Evolutionary conservation across 1,140 invertebrate species (phyloP).

Genomic region (Ceratina calcarata): DNA sequence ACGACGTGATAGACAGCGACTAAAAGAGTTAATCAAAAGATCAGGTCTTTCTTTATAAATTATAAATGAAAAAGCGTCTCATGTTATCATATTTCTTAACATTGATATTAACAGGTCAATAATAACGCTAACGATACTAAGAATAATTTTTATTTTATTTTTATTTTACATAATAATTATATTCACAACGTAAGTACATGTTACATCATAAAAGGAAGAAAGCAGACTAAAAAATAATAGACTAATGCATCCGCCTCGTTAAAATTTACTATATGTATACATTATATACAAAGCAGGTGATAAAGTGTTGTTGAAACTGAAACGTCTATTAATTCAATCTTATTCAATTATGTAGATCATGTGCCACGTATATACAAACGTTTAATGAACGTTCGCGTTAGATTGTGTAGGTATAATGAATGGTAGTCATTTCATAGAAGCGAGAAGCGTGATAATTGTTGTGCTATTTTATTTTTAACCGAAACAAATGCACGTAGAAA

Average conservation of each 20-base stretch:
- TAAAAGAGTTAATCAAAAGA: no score
- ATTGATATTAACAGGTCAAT: no score
- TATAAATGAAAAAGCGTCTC: no score
- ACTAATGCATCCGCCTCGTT: no score
- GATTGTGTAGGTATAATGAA: background rate
- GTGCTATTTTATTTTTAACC: background rate
- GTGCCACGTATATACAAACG: background rate
- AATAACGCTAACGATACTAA: no score
- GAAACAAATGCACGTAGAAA: background rate
- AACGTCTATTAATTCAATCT: background rate
- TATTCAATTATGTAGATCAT: background rate
- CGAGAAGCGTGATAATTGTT: background rate
- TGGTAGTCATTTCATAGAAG: background rate
- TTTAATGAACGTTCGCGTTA: conserved; percentile 9
- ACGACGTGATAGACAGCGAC: no score
- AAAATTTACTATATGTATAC: no score
- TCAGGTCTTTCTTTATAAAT: no score
- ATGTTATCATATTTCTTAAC: no score
- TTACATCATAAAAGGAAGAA: background rate
- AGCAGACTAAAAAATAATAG: background rate
- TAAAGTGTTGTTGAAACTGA: background rate
- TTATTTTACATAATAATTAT: background rate
- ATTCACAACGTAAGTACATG: background rate
- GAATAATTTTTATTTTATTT: no score
- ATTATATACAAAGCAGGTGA: background rate